Evolutionary conservation across 2,888 invertebrate species (phyloP).

Genomic region (Chloroclystis v-ata): DNA sequence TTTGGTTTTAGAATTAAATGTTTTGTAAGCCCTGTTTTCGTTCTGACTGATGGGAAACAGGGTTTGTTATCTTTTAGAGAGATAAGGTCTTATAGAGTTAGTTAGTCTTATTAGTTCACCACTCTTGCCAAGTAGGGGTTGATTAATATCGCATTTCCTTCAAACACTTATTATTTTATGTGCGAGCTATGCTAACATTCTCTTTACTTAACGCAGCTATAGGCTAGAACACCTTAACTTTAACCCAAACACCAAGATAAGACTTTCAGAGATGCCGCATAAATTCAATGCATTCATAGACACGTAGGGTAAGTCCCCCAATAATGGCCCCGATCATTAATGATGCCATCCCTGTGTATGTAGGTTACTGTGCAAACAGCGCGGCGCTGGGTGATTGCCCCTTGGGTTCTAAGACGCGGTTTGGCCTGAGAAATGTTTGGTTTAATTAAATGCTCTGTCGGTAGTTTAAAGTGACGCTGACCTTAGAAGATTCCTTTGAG

Average conservation of each 20-base stretch:
- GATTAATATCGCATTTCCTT: too few relatives aligned
- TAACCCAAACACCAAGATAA: constrained; percentile 24
- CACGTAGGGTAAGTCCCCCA: constrained; percentile 68
- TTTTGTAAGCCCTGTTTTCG: too few relatives aligned
- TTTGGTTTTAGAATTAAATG: too few relatives aligned
- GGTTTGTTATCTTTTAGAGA: too few relatives aligned
- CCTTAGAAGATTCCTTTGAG: constrained; percentile 6
- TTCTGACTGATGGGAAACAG: too few relatives aligned
- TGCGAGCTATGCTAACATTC: too few relatives aligned
- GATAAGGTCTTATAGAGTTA: too few relatives aligned
- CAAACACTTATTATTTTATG: too few relatives aligned
- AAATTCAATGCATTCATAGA: constrained; percentile 66
- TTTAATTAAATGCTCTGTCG: constrained; percentile 38
- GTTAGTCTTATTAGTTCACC: too few relatives aligned
- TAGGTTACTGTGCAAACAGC: constrained; percentile 77
- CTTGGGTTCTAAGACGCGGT: constrained; percentile 42
- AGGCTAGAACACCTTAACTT: too few relatives aligned
- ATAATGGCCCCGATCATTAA: constrained; percentile 71
- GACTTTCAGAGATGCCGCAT: constrained; percentile 39
- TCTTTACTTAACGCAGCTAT: too few relatives aligned
- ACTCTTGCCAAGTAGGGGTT: too few relatives aligned
- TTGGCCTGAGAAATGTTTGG: constrained; percentile 43
- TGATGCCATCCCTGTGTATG: constrained; percentile 73
- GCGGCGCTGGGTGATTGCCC: constrained; percentile 60
- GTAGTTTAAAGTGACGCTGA: constrained; percentile 18